A percentile compares a stretch with the other conserved stretches of the same genome.
Conservation (phyloP, 2,888 invertebrate species). For the Leucoma salicis region DNA sequence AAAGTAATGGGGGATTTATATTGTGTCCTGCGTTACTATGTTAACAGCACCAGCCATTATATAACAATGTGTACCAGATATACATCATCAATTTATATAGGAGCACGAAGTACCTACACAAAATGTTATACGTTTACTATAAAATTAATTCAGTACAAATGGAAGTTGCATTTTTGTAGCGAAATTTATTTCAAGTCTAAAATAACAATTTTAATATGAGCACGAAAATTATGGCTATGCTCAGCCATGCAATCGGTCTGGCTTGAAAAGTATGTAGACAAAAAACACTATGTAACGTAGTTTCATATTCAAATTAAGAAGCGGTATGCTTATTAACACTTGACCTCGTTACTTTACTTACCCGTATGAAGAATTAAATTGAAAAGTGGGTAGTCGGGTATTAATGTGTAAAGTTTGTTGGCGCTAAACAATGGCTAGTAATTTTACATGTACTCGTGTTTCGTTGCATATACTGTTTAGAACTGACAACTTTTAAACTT, state of each 20-base stretch:
- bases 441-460: slow-evolving; percentile 53
- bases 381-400: slow-evolving; percentile 6
- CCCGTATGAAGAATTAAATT: slow-evolving; percentile 32
- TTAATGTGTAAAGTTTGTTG: slow-evolving; percentile 46
- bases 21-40: slow-evolving; percentile 24
- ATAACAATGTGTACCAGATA: not conserved
- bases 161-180: no score
- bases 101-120: no score
- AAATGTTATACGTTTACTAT: no score
- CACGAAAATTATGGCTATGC: no score
- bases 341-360: slow-evolving; percentile 28
- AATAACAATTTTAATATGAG: no score
- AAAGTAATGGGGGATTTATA: slow-evolving; percentile 35
- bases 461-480: slow-evolving; percentile 52
- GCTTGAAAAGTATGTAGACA: not conserved
- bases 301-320: slow-evolving; percentile 31
- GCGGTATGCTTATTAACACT: slow-evolving; percentile 30
- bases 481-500: slow-evolving; percentile 46
- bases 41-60: slow-evolving; percentile 18
- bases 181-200: no score
- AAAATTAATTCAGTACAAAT: no score
- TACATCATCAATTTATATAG: no score
- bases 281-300: slow-evolving; percentile 14
- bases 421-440: slow-evolving; percentile 46
- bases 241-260: no score